Conservation (phyloP, 2,888 invertebrate genomes). For the Synanthedon vespiformis region DNA sequence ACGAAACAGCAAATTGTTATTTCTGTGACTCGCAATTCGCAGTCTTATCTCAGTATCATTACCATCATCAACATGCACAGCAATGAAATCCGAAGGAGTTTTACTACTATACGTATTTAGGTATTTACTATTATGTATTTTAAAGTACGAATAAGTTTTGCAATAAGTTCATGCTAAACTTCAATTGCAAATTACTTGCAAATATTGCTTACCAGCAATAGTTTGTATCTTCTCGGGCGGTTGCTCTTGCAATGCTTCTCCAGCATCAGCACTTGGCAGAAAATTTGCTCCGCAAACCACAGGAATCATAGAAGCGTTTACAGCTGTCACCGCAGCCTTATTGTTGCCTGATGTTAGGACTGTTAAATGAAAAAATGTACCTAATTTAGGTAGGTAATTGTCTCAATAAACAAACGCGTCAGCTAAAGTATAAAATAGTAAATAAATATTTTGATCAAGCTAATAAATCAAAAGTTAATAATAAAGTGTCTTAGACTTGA, state of each 20-base stretch:
- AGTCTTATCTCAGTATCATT: too few species aligned
- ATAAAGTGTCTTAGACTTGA: neutral
- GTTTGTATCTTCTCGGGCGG: constrained; percentile 67
- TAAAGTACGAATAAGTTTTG: neutral
- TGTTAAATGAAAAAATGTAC: constrained; percentile 12
- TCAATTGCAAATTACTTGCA: constrained; percentile 5
- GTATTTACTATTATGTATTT: too few species aligned
- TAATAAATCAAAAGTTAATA: too few species aligned
- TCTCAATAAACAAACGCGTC: too few species aligned
- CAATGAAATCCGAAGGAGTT: too few species aligned
- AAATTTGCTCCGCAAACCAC: constrained; percentile 63
- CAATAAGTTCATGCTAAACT: neutral
- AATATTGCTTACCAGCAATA: constrained; percentile 44
- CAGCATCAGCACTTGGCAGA: constrained; percentile 51
- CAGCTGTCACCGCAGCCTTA: constrained; percentile 44
- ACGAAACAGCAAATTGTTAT: too few species aligned
- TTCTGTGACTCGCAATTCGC: too few species aligned
- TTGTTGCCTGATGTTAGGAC: constrained; percentile 56
- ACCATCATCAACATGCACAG: too few species aligned
- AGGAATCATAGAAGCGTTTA: constrained; percentile 45
- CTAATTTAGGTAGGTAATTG: too few species aligned
- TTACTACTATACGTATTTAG: too few species aligned
- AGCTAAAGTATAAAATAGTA: too few species aligned
- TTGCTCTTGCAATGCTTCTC: constrained; percentile 57
- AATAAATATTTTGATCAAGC: too few species aligned